Evolutionary conservation across 2,888 invertebrate species (phyloP).

Genomic region (Acrobasis consociella): DNA sequence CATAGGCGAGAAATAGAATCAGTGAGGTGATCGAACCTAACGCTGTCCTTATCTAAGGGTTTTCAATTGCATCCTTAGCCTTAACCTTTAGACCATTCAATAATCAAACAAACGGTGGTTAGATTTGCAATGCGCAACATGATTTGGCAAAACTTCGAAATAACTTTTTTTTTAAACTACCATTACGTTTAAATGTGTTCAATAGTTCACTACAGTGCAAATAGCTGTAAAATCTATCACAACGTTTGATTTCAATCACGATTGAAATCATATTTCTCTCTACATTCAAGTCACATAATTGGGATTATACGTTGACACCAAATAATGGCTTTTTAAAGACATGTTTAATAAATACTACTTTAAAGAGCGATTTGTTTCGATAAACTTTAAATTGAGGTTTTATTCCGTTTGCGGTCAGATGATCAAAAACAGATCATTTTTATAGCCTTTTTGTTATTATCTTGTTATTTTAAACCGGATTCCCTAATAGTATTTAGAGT

Average conservation of each 20-base stretch:
- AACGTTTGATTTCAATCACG: background rate
- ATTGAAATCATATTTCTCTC: background rate
- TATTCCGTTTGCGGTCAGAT: slow-evolving; percentile 10
- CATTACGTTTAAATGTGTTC: too few relatives aligned
- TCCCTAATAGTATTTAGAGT: background rate
- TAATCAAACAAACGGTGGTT: too few relatives aligned
- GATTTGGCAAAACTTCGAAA: too few relatives aligned
- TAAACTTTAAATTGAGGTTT: slow-evolving; percentile 5
- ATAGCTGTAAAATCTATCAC: too few relatives aligned
- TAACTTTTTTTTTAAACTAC: too few relatives aligned
- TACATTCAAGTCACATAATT: background rate
- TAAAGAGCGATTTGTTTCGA: background rate
- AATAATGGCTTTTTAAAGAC: slow-evolving; percentile 8
- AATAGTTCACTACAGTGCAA: too few relatives aligned
- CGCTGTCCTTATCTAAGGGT: too few relatives aligned
- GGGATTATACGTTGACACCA: slow-evolving; percentile 8
- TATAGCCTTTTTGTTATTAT: background rate
- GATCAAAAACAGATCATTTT: slow-evolving; percentile 10
- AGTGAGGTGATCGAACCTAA: too few relatives aligned
- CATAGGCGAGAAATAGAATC: too few relatives aligned
- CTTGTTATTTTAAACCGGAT: background rate
- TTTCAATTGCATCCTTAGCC: too few relatives aligned
- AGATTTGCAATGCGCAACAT: too few relatives aligned
- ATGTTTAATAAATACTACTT: slow-evolving; percentile 4
- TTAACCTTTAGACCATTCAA: too few relatives aligned